A percentile compares a stretch with the other conserved stretches of the same genome.
Evolutionary conservation across 2,888 invertebrate genomes (phyloP).

Genomic region (Temnothorax ravouxi): DNA sequence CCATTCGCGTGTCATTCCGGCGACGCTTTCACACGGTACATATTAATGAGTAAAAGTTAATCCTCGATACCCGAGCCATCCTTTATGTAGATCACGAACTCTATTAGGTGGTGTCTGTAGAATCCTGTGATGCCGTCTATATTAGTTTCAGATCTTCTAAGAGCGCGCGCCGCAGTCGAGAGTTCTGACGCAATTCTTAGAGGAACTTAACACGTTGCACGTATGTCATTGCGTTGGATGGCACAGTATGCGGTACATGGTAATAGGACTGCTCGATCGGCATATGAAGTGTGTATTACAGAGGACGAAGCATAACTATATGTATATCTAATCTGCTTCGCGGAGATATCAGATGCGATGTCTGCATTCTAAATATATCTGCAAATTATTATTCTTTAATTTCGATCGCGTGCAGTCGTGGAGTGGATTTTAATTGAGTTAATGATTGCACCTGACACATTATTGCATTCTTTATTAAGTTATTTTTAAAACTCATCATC

Average conservation of each 20-base stretch:
- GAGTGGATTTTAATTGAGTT: not conserved
- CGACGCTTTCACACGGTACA: conserved; percentile 63
- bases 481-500: not conserved
- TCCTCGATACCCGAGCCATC: conserved; percentile 65
- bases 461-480: not conserved
- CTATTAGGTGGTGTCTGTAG: conserved; percentile 68
- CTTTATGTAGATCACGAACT: conserved; percentile 77
- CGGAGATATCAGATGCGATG: not conserved
- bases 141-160: conserved; percentile 52
- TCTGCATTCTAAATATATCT: conserved; percentile 16
- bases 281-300: conserved; percentile 35
- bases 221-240: conserved; percentile 25
- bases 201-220: conserved; percentile 43
- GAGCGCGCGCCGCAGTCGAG: conserved; percentile 22
- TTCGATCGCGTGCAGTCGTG: not conserved
- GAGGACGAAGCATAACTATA: not conserved
- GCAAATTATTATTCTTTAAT: not conserved
- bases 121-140: conserved; percentile 52
- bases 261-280: conserved; percentile 30
- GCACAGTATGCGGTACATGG: conserved; percentile 29
- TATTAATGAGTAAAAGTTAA: conserved; percentile 78
- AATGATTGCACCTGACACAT: not conserved
- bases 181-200: conserved; percentile 62
- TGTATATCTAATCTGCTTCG: conserved; percentile 6
- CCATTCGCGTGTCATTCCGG: conserved; percentile 21